A percentile compares a stretch with the other conserved stretches of the same genome.
phyloP scores from a whole-genome alignment of 2,113 vertebrate species.

The Ptychochromis oligacanthus region DNA sequence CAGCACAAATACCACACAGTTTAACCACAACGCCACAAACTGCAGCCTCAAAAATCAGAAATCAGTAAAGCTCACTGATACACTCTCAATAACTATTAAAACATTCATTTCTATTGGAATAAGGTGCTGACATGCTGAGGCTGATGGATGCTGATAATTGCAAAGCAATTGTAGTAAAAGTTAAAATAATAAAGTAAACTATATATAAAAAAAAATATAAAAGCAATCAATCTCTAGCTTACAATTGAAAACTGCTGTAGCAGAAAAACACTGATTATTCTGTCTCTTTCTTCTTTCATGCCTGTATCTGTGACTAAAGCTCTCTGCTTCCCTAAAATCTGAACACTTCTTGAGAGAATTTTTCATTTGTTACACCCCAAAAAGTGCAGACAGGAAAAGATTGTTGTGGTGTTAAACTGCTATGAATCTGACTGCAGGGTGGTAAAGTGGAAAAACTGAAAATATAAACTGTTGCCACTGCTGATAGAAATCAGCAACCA shows the following conservation, averaged over 20 bases:
- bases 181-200: neutral
- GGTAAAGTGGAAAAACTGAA: neutral
- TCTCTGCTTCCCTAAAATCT: neutral
- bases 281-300: neutral
- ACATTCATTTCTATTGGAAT: neutral
- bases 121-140: neutral
- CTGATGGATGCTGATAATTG: neutral
- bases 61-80: neutral
- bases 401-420: neutral
- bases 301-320: neutral
- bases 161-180: neutral
- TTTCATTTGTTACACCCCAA: neutral
- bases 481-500: constrained; percentile 24
- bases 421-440: neutral
- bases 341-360: neutral
- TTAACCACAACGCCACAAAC: neutral
- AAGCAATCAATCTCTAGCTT: neutral
- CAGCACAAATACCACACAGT: neutral
- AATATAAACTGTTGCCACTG: neutral
- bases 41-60: neutral
- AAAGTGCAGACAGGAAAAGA: neutral
- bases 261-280: constrained; percentile 25
- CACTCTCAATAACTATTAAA: neutral
- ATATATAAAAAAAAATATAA: neutral
- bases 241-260: neutral